Base-by-base conservation (phyloP, 2,888 invertebrate species). In the Habrosyne pyritoides region DNA sequence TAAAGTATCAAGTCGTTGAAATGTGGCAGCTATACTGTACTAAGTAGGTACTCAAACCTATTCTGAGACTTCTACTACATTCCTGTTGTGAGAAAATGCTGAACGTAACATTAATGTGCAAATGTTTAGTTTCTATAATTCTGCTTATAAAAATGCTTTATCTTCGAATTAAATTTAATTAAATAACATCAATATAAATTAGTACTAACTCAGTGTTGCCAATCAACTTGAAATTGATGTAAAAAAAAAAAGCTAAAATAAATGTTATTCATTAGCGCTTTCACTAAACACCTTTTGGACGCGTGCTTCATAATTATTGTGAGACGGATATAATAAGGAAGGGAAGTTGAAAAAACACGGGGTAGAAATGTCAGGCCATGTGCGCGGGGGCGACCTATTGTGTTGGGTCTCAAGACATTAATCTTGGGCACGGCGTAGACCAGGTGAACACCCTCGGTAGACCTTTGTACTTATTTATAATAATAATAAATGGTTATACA, bases 251-350 rank as follows among this genome's bases (percentile, higher is more conserved):
- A 55, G n/a, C 65, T 56, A 55, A 68, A 77, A 77, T 76, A 74
- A 81, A 82, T 81, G 73, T n/a, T n/a, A 75, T 81, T 83, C 79
- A 84, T 85, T 81, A 81, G 72, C 74, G 85, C 89, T 90, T 89
- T 90, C 89, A 81, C 85, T 86, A 83, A 85, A 86, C 90, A 90
- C 89, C 90, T 90, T 90, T 87, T 71, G 73, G 63, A 79, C 89
- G 87, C 89, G 91, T 90, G 90, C 87, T 81, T 73, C 68, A 60
- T 58, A 66, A 68, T 84, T 82, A 86, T 86, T 83, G 78, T 81
- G 73, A 79, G 79, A 73, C 77, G 71, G 63, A 65, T 63, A 80
- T 84, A 86, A 84, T 83, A 84, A 84, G 79, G 80, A 77, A 79
- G 87, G 87, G 87, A 87, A 87, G 81, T 84, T 59, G 60, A 77